Evolutionary conservation across 2,797 vertebrate species (phyloP).

Genomic region (Lemur catta): DNA sequence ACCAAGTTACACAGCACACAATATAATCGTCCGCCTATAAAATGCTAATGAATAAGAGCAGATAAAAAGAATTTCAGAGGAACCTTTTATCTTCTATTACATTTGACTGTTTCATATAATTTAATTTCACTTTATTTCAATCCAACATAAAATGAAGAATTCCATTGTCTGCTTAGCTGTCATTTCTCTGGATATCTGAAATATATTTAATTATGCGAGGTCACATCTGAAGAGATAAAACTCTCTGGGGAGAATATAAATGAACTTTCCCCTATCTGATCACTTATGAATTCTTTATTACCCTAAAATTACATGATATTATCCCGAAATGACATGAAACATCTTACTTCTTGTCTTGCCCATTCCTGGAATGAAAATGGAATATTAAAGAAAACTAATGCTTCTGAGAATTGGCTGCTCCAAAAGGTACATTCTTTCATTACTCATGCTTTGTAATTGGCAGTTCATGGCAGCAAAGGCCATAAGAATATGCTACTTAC

Average conservation of each 20-base stretch:
- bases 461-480: constrained; percentile 73
- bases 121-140: constrained; percentile 84
- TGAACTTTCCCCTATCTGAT: constrained; percentile 86
- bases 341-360: constrained; percentile 85
- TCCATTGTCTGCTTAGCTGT: constrained; percentile 83
- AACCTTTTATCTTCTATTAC: constrained; percentile 84
- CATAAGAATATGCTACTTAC: constrained; percentile 71
- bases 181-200: constrained; percentile 86
- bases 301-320: constrained; percentile 85
- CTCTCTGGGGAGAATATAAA: constrained; percentile 86
- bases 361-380: constrained; percentile 84
- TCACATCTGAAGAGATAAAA: constrained; percentile 86
- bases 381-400: constrained; percentile 85
- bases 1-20: constrained; percentile 68
- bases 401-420: constrained; percentile 83
- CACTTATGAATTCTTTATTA: constrained; percentile 89
- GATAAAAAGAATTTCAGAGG: constrained; percentile 80
- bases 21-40: constrained; percentile 71
- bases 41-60: constrained; percentile 81
- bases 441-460: constrained; percentile 79
- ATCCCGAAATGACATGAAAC: constrained; percentile 87
- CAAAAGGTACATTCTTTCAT: constrained; percentile 75
- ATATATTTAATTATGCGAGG: constrained; percentile 89
- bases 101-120: constrained; percentile 84
- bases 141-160: constrained; percentile 84